Evolutionary conservation across 2,888 invertebrate species (phyloP).

Genomic region (Ectobius pallidus): DNA sequence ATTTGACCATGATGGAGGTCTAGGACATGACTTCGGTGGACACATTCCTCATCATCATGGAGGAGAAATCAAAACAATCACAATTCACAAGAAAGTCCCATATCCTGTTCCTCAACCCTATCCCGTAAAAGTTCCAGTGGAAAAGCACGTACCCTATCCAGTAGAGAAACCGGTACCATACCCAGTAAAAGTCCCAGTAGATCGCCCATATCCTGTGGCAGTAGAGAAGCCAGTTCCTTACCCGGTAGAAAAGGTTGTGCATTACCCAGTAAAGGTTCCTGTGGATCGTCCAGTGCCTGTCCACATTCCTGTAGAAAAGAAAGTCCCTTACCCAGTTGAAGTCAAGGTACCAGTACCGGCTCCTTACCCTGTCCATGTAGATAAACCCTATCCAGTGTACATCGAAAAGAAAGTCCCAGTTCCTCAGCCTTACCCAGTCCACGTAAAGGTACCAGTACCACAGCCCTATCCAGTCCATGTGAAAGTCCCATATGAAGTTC

Average conservation of each 20-base stretch:
- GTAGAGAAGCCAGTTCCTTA: constrained; percentile 68
- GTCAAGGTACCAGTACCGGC: constrained; percentile 65
- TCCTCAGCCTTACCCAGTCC: constrained; percentile 76
- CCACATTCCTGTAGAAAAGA: constrained; percentile 73
- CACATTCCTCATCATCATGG: background rate
- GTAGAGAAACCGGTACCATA: constrained; percentile 68
- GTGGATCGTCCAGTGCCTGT: constrained; percentile 63
- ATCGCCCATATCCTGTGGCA: constrained; percentile 65
- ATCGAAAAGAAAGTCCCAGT: constrained; percentile 68
- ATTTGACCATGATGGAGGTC: background rate
- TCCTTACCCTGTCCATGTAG: constrained; percentile 74
- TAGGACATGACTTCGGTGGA: background rate
- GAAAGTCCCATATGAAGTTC: constrained; percentile 41
- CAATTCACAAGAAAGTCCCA: constrained; percentile 72
- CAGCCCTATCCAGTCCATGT: constrained; percentile 56
- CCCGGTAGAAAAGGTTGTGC: constrained; percentile 51
- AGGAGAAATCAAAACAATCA: constrained; percentile 35
- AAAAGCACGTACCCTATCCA: constrained; percentile 72
- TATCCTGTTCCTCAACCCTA: constrained; percentile 74
- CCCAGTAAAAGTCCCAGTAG: constrained; percentile 43
- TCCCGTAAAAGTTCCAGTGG: constrained; percentile 64
- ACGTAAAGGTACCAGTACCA: constrained; percentile 65
- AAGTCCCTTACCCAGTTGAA: constrained; percentile 59
- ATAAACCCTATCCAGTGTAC: constrained; percentile 74
- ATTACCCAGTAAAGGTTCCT: constrained; percentile 67